Evolutionary conservation across 2,797 vertebrate genomes (phyloP).

Genomic region (Aselliscus stoliczkanus): DNA sequence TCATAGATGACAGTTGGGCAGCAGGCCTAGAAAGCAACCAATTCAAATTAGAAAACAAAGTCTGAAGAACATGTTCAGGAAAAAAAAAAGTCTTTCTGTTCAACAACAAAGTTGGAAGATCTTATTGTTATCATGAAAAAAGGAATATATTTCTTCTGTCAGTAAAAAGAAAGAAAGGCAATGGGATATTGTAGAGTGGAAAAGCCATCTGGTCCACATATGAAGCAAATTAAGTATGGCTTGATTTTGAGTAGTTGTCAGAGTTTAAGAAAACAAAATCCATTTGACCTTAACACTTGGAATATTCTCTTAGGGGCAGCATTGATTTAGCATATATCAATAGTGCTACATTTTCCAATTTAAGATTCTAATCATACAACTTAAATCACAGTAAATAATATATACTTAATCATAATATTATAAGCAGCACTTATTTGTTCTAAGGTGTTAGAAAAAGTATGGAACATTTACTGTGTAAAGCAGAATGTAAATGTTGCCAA

Average conservation of each 20-base stretch:
- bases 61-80: background rate
- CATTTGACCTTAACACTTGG: background rate
- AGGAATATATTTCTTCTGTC: background rate
- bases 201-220: background rate
- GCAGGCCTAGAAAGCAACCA: background rate
- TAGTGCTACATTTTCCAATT: background rate
- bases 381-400: background rate
- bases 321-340: background rate
- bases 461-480: background rate
- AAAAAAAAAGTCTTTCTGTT: constrained; percentile 15
- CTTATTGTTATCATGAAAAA: background rate
- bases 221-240: background rate
- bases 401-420: background rate
- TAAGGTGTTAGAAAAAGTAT: background rate
- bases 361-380: background rate
- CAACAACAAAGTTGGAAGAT: background rate
- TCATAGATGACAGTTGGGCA: background rate
- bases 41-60: constrained; percentile 1
- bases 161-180: background rate
- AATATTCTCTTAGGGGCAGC: background rate
- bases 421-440: background rate
- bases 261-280: background rate
- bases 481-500: background rate
- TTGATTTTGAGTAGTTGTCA: background rate
- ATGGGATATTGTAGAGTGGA: background rate